Base-by-base conservation (phyloP, 1,140 invertebrate species). In the Ceratina japonica region DNA sequence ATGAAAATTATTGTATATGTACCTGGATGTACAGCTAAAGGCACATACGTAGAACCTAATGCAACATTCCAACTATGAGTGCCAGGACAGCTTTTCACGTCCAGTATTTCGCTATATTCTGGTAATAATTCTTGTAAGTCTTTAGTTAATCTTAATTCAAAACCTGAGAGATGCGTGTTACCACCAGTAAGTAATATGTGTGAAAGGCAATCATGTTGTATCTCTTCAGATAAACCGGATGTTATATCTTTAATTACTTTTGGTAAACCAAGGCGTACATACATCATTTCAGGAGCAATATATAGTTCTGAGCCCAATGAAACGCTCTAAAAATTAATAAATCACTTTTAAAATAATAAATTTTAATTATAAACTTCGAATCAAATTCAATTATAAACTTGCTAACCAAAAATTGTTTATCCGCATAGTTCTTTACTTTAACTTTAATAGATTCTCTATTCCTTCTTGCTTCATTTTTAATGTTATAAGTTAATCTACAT, bases 201-300 rank as follows among this genome's bases (percentile, higher is more conserved):
- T 1, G 92, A 92, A 24, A 93, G 86, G 69, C 92, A 93, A 82
- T 93, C 91, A 13, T 92, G 89, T 75, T 91, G 89, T 75, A 90
- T 80, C 27, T 91, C 87, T 56, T 91, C 88, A 1, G 92, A 87
- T 49, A 93, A 83, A 73, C 92, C 93, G 37, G 86, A 86, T 24
- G 92, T 91, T 13, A 93, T 90, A 77, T 93, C 91, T 81, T 91
- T 90, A 62, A 93, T 92, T 62, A 93, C 90, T 89, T 93, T 85
- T 2, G 93, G 92, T 24, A 93, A 86, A 68, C 89, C 88, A 44
- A 93, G 81, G 66, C 90, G 90, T 10, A 92, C 85, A 70, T 94
- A 94, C 93, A 93, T 94, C 82, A 93, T 89, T 85, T 94, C 93
- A 44, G 93, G 93, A 37, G 93, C 93, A 69, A 92, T 88, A 59